Percentiles rank a stretch among this genome's conserved stretches.
Evolutionary conservation across 2,113 vertebrate species (phyloP).

Genomic region (Dasyprocta punctata): DNA sequence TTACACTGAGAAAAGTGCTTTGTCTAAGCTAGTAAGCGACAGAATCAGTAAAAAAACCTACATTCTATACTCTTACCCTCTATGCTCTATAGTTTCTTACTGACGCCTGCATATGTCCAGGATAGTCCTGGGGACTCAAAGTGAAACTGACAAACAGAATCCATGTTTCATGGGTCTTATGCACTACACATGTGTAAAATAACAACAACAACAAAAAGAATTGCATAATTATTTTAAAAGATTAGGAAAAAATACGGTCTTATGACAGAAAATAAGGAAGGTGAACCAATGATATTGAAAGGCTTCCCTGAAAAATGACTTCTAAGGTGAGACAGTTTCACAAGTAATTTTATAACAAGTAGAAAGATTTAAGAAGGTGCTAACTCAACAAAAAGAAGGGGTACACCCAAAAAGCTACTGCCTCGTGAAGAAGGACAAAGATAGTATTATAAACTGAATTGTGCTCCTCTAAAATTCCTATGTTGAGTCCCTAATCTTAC

Average conservation of each 20-base stretch:
- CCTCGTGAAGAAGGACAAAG: neutral
- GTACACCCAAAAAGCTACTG: neutral
- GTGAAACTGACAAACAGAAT: neutral
- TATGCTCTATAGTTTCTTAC: neutral
- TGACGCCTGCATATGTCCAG: neutral
- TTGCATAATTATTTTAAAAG: neutral
- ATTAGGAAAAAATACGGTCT: slow-evolving; percentile 1
- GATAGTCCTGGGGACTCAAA: neutral
- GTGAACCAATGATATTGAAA: neutral
- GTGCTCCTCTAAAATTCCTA: neutral
- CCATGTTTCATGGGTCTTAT: neutral
- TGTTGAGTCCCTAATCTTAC: neutral
- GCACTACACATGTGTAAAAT: neutral
- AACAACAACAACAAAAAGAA: neutral
- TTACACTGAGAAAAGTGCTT: neutral
- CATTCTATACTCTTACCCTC: neutral
- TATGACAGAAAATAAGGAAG: neutral
- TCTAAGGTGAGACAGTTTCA: neutral
- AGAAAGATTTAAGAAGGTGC: neutral
- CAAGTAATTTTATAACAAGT: neutral
- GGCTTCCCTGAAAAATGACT: slow-evolving; percentile 17
- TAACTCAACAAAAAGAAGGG: neutral
- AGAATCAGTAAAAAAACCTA: neutral
- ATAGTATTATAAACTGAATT: neutral
- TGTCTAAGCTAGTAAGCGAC: neutral